These are phyloP conservation scores for Trogon surrucura DNA, from an alignment of 2,113 vertebrate species.

Conservation along the genomic window DNA sequence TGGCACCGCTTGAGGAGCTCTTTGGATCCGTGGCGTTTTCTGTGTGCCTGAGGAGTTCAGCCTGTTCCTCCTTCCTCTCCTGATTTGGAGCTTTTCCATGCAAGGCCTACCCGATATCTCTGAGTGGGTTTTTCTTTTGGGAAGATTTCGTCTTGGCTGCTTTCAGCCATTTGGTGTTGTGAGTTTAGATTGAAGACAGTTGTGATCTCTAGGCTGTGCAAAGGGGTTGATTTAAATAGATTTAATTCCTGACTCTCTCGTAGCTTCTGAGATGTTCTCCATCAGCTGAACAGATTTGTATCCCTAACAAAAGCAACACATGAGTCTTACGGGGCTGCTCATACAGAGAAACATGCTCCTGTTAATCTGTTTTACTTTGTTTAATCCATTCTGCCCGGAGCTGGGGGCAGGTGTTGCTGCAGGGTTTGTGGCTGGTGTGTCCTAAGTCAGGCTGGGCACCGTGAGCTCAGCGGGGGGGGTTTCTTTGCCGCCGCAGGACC, in stretches of 20 bases:
- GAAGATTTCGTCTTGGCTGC: neutral
- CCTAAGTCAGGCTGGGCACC: neutral
- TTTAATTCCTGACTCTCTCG: neutral
- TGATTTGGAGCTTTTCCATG: neutral
- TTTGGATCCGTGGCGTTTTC: neutral
- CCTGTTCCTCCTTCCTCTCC: neutral
- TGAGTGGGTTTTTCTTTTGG: neutral
- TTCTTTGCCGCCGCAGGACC: neutral
- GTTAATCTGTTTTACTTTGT: neutral
- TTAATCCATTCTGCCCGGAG: neutral
- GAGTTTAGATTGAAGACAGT: neutral
- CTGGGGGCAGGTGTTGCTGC: neutral
- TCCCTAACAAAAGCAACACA: neutral
- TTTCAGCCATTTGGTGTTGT: neutral
- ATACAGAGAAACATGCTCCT: neutral
- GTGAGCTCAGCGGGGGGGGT: neutral
- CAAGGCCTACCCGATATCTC: neutral
- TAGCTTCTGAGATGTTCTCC: neutral
- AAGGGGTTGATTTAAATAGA: neutral
- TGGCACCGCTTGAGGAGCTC: neutral
- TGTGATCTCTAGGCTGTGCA: neutral
- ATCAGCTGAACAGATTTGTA: neutral
- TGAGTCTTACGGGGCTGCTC: neutral
- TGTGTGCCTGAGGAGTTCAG: neutral
- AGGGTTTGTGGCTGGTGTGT: rapidly evolving